Evolutionary conservation across 2,797 vertebrate species (phyloP).

Genomic region (Sciurus carolinensis): DNA sequence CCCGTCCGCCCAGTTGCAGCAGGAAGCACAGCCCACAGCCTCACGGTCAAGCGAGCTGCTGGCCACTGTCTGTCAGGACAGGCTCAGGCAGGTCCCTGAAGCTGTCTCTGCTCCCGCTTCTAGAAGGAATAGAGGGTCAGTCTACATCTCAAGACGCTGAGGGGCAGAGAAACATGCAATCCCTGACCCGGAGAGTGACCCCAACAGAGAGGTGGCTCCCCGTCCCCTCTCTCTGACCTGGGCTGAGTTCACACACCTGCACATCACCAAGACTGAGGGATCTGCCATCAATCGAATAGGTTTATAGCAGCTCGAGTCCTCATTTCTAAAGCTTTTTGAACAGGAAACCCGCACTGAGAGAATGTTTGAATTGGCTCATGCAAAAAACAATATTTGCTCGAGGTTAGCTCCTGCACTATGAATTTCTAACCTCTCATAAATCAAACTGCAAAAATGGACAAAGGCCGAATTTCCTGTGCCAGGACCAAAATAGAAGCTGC

Average conservation of each 20-base stretch:
- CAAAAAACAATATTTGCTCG: slow-evolving; percentile 73
- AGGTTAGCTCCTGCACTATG: slow-evolving; percentile 70
- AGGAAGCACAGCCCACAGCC: too few relatives aligned
- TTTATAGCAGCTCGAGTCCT: rapidly evolving
- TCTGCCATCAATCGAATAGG: not conserved
- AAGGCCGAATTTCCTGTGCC: slow-evolving; percentile 82
- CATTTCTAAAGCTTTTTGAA: not conserved
- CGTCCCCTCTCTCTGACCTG: not conserved
- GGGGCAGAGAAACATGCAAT: not conserved
- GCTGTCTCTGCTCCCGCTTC: not conserved
- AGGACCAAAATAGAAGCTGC: slow-evolving; percentile 71
- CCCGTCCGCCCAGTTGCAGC: rapidly evolving
- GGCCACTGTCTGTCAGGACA: rapidly evolving
- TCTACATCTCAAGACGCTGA: not conserved
- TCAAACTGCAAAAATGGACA: slow-evolving; percentile 79
- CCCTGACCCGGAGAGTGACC: not conserved
- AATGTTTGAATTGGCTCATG: slow-evolving; percentile 52
- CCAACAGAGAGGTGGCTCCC: not conserved
- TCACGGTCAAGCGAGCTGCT: rapidly evolving
- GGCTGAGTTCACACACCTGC: rapidly evolving
- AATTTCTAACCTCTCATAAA: slow-evolving; percentile 83
- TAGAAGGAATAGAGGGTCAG: not conserved
- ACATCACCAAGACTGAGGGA: not conserved
- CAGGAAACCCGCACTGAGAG: slow-evolving; percentile 41
- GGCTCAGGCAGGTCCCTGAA: not conserved